These are phyloP conservation scores for Cloeon dipterum DNA, from an alignment of 2,888 invertebrate species.

Conservation along the genomic window DNA sequence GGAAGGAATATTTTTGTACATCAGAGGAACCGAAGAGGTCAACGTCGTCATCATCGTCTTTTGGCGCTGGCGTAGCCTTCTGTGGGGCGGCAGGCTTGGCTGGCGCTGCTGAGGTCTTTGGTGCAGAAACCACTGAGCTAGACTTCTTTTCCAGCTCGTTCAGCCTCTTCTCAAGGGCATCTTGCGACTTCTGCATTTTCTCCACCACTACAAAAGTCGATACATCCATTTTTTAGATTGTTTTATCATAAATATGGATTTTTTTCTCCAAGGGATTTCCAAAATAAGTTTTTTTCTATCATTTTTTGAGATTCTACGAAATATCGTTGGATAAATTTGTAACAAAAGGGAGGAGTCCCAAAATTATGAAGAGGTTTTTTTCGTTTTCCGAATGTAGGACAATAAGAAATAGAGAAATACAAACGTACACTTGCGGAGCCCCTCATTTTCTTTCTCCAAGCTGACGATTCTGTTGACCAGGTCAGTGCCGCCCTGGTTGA, in stretches of 20 bases:
- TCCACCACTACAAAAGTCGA: conserved; percentile 4
- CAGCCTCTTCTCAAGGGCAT: conserved; percentile 20
- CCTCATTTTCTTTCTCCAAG: conserved; percentile 33
- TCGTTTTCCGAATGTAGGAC: neutral
- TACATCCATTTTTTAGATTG: too few relatives aligned
- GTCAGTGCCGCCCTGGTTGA: conserved; percentile 20
- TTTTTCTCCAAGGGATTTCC: too few relatives aligned
- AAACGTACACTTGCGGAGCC: conserved; percentile 19
- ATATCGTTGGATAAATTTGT: too few relatives aligned
- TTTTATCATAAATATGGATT: too few relatives aligned
- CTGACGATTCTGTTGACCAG: conserved; percentile 26
- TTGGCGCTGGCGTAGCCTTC: conserved; percentile 8
- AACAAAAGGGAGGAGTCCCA: too few relatives aligned
- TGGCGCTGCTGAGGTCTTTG: conserved; percentile 16
- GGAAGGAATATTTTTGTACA: neutral
- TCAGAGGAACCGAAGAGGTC: conserved; percentile 58
- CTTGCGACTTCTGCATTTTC: neutral
- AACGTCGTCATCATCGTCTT: conserved; percentile 47
- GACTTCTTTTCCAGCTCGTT: conserved; percentile 24
- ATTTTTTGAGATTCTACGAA: too few relatives aligned
- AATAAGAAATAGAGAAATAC: neutral
- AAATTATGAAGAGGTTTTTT: too few relatives aligned
- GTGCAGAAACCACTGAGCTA: conserved; percentile 11
- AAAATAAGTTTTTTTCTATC: too few relatives aligned
- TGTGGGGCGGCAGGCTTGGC: conserved; percentile 10